Base-by-base conservation (phyloP, 2,888 invertebrate genomes). In the Nomada lathburiana region DNA sequence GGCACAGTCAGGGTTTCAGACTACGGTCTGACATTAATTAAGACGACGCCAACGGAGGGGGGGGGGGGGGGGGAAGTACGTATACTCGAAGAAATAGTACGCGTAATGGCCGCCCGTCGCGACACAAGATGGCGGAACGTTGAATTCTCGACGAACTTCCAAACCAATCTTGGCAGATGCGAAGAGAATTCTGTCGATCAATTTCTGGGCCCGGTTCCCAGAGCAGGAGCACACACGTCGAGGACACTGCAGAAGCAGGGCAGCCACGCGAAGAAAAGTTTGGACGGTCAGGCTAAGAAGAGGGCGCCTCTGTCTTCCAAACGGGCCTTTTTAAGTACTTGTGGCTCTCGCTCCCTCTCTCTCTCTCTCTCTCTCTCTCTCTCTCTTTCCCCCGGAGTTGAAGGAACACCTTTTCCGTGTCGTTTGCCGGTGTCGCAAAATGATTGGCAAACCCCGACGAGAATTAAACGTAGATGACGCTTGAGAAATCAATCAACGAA, bases 251-350 rank as follows among this genome's bases (percentile, higher is more conserved):
- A 47, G 47, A 47, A 44, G 55, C n/a, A 44, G 20, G 20, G 42
- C 18, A n/a, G 23, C 53, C n/a, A 36, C 29, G 57, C 18, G 68
- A 69, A 76, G 57, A 36, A 47, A 78, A 78, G 52, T 13, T 47
- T 2, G 57, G 26, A 26, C 20, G 53, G 23, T 36, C 52, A 60
- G 36, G 50, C n/a, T 9, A 7, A 36, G 26, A 53, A 64, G 18
- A 13, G 18, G 13, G 13, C 16, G 52, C 29, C 53, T 62, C 62
- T 73, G 52, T 60, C 63, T 44, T 47, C 42, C 52, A 26, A 72
- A 75, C 65, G 63, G 71, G 59, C 53, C 26, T 81, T 36, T 36
- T 36, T 83, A 83, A 83, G 82, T 83, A 83, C 82, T 77, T 82
- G 62, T 53, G 71, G 57, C 50, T 68, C 29, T 52, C 70, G 67